phyloP scores from a whole-genome alignment of 2,113 vertebrate genomes.

The Silurus glanis region DNA sequence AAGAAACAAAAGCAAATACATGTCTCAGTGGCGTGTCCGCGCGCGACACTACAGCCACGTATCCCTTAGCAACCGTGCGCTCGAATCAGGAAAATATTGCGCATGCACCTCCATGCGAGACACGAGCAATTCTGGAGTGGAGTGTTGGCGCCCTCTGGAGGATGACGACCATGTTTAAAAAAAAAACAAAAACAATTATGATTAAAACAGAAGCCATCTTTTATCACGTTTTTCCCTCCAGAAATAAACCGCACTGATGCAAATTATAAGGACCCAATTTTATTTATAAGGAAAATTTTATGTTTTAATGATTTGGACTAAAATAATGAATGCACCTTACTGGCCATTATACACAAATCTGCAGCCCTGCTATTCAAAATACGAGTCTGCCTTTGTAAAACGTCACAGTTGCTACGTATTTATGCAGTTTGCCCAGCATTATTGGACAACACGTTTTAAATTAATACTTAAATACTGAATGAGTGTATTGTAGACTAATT shows the following conservation, averaged over 20 bases:
- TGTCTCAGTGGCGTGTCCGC: not conserved
- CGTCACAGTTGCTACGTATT: too few species aligned
- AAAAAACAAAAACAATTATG: too few species aligned
- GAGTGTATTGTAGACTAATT: too few species aligned
- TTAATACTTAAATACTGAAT: too few species aligned
- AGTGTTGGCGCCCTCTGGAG: slow-evolving; percentile 5
- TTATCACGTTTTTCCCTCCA: not conserved
- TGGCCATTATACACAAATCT: not conserved
- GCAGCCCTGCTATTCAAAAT: not conserved
- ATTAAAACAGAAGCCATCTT: too few species aligned
- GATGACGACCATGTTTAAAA: not conserved
- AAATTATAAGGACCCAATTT: too few species aligned
- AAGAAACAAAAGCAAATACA: not conserved
- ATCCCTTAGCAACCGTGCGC: slow-evolving; percentile 2
- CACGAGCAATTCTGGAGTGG: not conserved
- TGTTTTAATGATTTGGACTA: not conserved
- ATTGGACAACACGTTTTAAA: too few species aligned
- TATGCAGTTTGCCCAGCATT: too few species aligned
- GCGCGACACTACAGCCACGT: not conserved
- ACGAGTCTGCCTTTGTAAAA: not conserved
- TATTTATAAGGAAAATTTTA: not conserved
- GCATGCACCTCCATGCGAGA: not conserved
- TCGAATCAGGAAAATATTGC: not conserved
- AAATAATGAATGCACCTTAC: not conserved
- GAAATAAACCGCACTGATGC: not conserved